Evolutionary conservation across 2,113 vertebrate species (phyloP).

Genomic region (Tachuris rubrigastra): DNA sequence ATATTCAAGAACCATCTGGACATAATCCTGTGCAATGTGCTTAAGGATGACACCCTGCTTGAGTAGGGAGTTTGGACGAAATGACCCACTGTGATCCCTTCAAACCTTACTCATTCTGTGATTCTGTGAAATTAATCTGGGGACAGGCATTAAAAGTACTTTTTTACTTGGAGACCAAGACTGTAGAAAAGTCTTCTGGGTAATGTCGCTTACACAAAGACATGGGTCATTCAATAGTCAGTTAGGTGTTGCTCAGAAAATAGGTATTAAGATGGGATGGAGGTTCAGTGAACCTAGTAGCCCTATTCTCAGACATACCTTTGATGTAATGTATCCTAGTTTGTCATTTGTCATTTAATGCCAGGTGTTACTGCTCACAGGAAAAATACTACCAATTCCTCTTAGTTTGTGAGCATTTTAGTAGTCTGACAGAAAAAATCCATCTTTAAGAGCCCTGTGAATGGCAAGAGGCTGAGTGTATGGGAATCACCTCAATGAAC

Average conservation of each 20-base stretch:
- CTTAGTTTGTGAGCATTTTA: background rate
- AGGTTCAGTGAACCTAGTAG: background rate
- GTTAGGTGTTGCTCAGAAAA: conserved; percentile 23
- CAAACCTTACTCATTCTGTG: background rate
- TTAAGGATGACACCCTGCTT: background rate
- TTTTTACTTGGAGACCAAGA: conserved; percentile 27
- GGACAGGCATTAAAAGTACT: background rate
- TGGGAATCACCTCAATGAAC: background rate
- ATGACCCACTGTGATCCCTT: background rate
- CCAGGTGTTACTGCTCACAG: background rate
- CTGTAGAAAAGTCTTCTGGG: background rate
- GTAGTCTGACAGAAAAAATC: background rate
- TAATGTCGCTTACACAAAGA: background rate
- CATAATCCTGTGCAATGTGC: background rate
- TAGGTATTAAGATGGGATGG: background rate
- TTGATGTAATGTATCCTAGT: background rate
- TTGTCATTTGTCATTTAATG: background rate
- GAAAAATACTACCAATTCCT: background rate
- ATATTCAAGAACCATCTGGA: background rate
- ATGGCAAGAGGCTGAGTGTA: background rate
- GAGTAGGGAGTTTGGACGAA: background rate
- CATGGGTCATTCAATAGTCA: background rate
- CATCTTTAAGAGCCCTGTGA: background rate
- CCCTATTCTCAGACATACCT: background rate
- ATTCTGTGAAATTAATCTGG: background rate